Evolutionary conservation across 2,888 invertebrate species (phyloP).

Genomic region (Taenaris catops): DNA sequence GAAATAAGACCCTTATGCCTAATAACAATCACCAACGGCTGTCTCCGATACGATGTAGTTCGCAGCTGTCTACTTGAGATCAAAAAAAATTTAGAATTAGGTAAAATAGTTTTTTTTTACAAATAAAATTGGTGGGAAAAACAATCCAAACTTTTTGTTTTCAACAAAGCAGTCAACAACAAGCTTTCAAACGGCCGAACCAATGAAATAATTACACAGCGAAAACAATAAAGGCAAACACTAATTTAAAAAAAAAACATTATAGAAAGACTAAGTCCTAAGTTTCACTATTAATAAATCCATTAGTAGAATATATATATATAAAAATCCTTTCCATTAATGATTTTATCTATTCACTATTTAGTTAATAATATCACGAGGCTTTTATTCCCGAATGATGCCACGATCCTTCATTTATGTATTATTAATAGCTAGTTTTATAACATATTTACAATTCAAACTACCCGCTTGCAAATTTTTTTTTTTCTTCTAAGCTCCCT

Average conservation of each 20-base stretch:
- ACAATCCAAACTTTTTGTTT: constrained; percentile 26
- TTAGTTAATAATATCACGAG: constrained; percentile 78
- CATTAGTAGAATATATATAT: constrained; percentile 79
- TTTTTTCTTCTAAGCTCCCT: constrained; percentile 62
- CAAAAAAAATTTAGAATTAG: constrained; percentile 64
- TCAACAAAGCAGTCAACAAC: constrained; percentile 60
- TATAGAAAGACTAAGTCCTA: constrained; percentile 62
- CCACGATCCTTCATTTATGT: constrained; percentile 62
- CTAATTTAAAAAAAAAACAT: constrained; percentile 48
- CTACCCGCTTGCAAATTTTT: constrained; percentile 73
- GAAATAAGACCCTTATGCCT: constrained; percentile 42
- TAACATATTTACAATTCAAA: constrained; percentile 71
- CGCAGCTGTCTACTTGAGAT: constrained; percentile 74
- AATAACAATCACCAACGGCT: constrained; percentile 65
- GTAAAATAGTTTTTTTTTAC: constrained; percentile 40
- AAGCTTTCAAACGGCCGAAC: constrained; percentile 56
- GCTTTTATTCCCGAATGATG: constrained; percentile 62
- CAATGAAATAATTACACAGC: constrained; percentile 69
- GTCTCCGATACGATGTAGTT: constrained; percentile 55
- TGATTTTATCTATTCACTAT: constrained; percentile 77
- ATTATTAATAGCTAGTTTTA: constrained; percentile 59
- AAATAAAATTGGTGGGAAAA: constrained; percentile 47
- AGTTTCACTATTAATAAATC: constrained; percentile 74
- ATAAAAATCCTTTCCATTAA: constrained; percentile 78
- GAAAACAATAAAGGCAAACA: constrained; percentile 74